Evolutionary conservation across 2,113 vertebrate species (phyloP).

Genomic region (Zosterops lateralis): DNA sequence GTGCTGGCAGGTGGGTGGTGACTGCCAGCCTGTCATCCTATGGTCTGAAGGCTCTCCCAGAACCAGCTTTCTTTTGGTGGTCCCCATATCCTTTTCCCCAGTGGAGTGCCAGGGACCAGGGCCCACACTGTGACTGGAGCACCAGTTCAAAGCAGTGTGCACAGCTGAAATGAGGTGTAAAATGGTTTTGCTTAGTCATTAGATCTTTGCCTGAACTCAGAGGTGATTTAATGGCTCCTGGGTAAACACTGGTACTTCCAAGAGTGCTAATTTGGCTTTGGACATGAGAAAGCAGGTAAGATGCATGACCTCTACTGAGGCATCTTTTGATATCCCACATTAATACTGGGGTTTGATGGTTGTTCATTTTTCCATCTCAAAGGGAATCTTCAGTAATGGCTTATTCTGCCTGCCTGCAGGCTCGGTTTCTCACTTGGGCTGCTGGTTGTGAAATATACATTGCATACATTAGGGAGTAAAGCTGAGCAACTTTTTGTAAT

Average conservation of each 20-base stretch:
- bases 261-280: constrained; percentile 27
- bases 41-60: neutral
- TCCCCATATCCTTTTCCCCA: neutral
- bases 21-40: neutral
- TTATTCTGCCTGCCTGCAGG: neutral
- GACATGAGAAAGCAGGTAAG: neutral
- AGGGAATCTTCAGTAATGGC: neutral
- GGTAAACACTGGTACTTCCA: constrained; percentile 17
- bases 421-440: neutral
- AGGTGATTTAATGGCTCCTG: neutral
- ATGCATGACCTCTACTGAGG: neutral
- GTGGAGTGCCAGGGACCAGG: neutral
- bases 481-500: neutral
- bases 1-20: neutral
- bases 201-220: neutral
- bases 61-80: neutral
- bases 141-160: neutral
- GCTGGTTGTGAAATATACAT: neutral
- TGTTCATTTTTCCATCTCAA: neutral
- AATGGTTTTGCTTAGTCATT: neutral
- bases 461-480: neutral
- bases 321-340: constrained; percentile 22
- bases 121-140: neutral
- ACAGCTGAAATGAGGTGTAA: neutral
- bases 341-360: neutral